Percentiles rank a stretch among this genome's conserved stretches.
These are phyloP conservation scores for Amorpha juglandis DNA, from an alignment of 2,888 invertebrate genomes.

Conservation along the genomic window DNA sequence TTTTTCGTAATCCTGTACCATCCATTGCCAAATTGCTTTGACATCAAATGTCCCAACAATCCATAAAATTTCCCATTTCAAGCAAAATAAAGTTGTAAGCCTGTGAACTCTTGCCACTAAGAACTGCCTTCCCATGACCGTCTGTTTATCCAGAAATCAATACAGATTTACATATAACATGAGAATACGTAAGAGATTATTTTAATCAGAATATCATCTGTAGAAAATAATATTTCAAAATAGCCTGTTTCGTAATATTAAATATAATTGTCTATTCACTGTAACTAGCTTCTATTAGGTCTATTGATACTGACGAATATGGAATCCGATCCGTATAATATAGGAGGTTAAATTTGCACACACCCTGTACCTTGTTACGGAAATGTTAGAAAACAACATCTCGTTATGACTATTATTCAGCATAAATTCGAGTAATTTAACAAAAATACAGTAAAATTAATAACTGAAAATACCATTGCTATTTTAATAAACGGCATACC, in stretches of 20 bases:
- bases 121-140: slow-evolving; percentile 48
- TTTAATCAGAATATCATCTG: slow-evolving; percentile 48
- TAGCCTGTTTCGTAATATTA: slow-evolving; percentile 54
- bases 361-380: slow-evolving; percentile 10
- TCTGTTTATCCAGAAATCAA: slow-evolving; percentile 53
- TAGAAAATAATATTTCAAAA: slow-evolving; percentile 49
- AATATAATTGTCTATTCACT: slow-evolving; percentile 51
- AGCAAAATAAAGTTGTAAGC: slow-evolving; percentile 32
- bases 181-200: slow-evolving; percentile 30
- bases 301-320: slow-evolving; percentile 45
- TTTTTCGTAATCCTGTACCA: slow-evolving; percentile 34
- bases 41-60: slow-evolving; percentile 19
- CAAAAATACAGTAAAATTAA: neutral
- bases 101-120: slow-evolving; percentile 53
- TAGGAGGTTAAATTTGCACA: slow-evolving; percentile 3
- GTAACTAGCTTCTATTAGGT: slow-evolving; percentile 65
- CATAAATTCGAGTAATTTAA: slow-evolving; percentile 12
- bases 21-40: slow-evolving; percentile 31
- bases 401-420: neutral
- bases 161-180: slow-evolving; percentile 54
- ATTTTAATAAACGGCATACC: neutral
- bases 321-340: slow-evolving; percentile 34
- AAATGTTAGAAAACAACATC: neutral
- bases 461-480: neutral
- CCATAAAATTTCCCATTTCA: slow-evolving; percentile 6